Evolutionary conservation across 1,140 invertebrate genomes (phyloP), one percentile per base, ranked within the genome.

Genomic region (Eumeta japonica): DNA sequence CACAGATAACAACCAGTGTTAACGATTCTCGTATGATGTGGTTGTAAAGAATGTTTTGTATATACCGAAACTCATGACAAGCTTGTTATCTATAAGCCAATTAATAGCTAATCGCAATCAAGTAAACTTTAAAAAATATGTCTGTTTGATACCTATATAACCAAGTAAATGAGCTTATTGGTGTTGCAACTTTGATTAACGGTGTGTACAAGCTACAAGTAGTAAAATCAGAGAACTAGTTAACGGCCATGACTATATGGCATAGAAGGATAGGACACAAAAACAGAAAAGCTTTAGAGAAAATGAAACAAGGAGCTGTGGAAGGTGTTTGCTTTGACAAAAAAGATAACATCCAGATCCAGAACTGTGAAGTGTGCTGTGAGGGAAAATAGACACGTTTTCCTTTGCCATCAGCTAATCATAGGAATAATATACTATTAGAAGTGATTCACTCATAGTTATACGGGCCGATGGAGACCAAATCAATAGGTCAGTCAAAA

Each of bases 371-470:
- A 35, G 35, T 52, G 5, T 68, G 64, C 35, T 49, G 41, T 32
- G 44, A 65, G 40, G 56, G 51, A 14, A 67, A 63, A 30, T 51
- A 56, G 27, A 24, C 45, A 3, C 38, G 54, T 31, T 37, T 58
- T 35, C 48, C 58, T 2, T 62, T 64, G 37, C 28, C 10, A 15
- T 3, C 45, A 15, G 30, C 31, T 38, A 46, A 49, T 14, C 18
- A 28, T 13, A 45, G 49, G 41, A 40, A 45, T 15, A 44, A 36
- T 10, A 14, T 38, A 30, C 15, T 50, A 14, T 43, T 65, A 5
- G 43, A 55, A 16, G 12, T 58, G 7, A 42, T 70, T 9, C 57
- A 60, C 47, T 30, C 37, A 14, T 58, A 59, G 44, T 9, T 57
- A 14, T 60, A 51, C 43, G 59, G 55, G 10, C 54, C 55, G 0